Base-by-base conservation (phyloP, 1,140 invertebrate species). In the Drosophila orena region DNA sequence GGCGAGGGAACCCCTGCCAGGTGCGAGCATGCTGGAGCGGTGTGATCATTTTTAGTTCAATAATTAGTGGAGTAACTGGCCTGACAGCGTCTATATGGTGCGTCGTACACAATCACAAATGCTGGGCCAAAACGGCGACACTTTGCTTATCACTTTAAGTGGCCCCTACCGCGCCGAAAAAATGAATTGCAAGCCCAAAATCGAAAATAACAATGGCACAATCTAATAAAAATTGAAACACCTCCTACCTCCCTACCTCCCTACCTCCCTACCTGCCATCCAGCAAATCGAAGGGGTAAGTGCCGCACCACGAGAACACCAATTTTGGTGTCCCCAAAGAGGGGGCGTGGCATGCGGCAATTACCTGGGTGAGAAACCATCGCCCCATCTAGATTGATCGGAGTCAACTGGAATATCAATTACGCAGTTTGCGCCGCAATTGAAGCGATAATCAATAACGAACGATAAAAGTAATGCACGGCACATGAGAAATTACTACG, bases 71-170 rank as follows among this genome's bases (percentile, higher is more conserved):
- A 86, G 76, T 75, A 73, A 65, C 71, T 65, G 49, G 64, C 75
- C 60, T 75, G 72, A 66, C 65, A 71, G 17, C 7, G 40, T 4
- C 24, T 47, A 74, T 58, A 65, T 17, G 0, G 17, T 17, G 17
- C 17, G 17, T 17, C 17, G 17, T 17, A 17, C 17, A 17, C 74
- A 74, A 55, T 53, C 59, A 59, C 59, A 56, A 42, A 42, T 46
- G 58, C 37, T 59, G 40, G 17, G 56, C 38, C 15, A 69, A 85
- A 81, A 79, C 88, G 81, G 83, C 81, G 74, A 62, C 81, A 72
- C 72, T 57, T 74, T 78, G 74, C 81, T 86, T 86, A 86, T 86
- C 81, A 81, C 65, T 86, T 81, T 27, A 86, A 86, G 83, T 86
- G 78, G 74, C 49, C 74, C 54, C 69, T 65, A 78, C 64, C 77